A percentile compares a stretch with the other conserved stretches of the same genome.
Evolutionary conservation across 2,113 vertebrate genomes (phyloP).

Genomic region (Anguilla japonica): DNA sequence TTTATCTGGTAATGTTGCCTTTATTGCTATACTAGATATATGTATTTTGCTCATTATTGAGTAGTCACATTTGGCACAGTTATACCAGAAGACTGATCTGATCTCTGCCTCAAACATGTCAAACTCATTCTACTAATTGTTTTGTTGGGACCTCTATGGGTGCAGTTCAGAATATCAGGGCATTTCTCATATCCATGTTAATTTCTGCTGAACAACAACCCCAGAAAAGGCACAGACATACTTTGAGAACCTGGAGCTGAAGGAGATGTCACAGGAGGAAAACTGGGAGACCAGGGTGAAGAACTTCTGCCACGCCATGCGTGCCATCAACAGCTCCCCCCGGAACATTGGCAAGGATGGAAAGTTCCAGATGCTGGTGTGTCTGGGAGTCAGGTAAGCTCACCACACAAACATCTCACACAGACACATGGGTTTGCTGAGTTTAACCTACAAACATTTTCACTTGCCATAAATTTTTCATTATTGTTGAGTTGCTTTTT

Average conservation of each 20-base stretch:
- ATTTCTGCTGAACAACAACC: background rate
- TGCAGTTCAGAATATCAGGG: background rate
- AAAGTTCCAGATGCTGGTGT: slow-evolving; percentile 98
- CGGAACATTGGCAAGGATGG: slow-evolving; percentile 98
- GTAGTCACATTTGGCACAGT: too few species aligned
- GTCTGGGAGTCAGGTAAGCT: slow-evolving; percentile 91
- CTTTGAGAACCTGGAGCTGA: slow-evolving; percentile 89
- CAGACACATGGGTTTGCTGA: background rate
- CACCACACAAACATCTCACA: background rate
- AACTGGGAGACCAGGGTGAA: slow-evolving; percentile 90
- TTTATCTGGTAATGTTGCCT: too few species aligned
- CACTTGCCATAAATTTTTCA: background rate
- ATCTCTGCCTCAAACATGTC: background rate
- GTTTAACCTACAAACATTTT: background rate
- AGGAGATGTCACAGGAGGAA: slow-evolving; percentile 81
- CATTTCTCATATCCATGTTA: background rate
- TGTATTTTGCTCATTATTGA: too few species aligned
- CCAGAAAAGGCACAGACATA: slow-evolving; percentile 96
- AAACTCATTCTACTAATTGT: too few species aligned
- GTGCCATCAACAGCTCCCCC: slow-evolving; percentile 89
- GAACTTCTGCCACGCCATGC: slow-evolving; percentile 92
- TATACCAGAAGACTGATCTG: too few species aligned
- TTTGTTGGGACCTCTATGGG: too few species aligned
- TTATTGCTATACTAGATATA: too few species aligned
- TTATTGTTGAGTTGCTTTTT: background rate